Percentiles rank a stretch among this genome's conserved stretches.
These are phyloP conservation scores for Epinotia bilunana DNA, from an alignment of 2,888 invertebrate species.

Conservation along the genomic window DNA sequence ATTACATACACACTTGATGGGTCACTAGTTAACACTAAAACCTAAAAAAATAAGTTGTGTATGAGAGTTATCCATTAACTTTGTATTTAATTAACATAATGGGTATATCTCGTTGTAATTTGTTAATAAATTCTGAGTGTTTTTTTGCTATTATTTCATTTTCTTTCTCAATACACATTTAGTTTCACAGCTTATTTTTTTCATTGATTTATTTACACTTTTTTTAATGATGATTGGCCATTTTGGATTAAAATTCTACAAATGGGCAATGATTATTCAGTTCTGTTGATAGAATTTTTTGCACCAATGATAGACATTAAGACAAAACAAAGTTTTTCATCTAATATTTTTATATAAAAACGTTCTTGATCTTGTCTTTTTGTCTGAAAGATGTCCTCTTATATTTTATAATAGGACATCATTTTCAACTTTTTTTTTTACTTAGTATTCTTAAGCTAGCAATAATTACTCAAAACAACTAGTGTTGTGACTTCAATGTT, in stretches of 20 bases:
- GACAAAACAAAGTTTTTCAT: slow-evolving; percentile 20
- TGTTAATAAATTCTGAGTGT: slow-evolving; percentile 44
- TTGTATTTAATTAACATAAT: neutral
- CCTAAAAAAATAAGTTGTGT: slow-evolving; percentile 79
- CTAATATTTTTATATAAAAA: slow-evolving; percentile 13
- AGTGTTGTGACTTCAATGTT: slow-evolving; percentile 3
- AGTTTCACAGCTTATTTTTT: slow-evolving; percentile 81
- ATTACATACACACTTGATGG: slow-evolving; percentile 58
- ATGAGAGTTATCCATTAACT: slow-evolving; percentile 63
- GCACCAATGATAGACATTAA: slow-evolving; percentile 37
- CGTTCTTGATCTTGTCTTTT: slow-evolving; percentile 51
- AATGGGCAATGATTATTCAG: slow-evolving; percentile 33
- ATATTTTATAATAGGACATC: slow-evolving; percentile 56
- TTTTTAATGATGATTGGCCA: slow-evolving; percentile 55
- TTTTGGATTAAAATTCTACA: neutral
- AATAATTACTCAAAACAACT: slow-evolving; percentile 40
- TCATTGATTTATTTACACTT: slow-evolving; percentile 64
- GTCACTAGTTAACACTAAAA: slow-evolving; percentile 71
- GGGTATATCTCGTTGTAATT: slow-evolving; percentile 39
- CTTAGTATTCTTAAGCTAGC: slow-evolving; percentile 66
- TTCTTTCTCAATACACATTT: slow-evolving; percentile 58
- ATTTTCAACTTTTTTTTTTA: slow-evolving; percentile 60
- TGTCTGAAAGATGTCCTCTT: slow-evolving; percentile 62
- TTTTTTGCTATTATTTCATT: slow-evolving; percentile 56
- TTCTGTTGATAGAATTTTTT: slow-evolving; percentile 42